These are phyloP conservation scores for Magallana ariakensis DNA, from an alignment of 1,140 invertebrate genomes.

Conservation along the genomic window DNA sequence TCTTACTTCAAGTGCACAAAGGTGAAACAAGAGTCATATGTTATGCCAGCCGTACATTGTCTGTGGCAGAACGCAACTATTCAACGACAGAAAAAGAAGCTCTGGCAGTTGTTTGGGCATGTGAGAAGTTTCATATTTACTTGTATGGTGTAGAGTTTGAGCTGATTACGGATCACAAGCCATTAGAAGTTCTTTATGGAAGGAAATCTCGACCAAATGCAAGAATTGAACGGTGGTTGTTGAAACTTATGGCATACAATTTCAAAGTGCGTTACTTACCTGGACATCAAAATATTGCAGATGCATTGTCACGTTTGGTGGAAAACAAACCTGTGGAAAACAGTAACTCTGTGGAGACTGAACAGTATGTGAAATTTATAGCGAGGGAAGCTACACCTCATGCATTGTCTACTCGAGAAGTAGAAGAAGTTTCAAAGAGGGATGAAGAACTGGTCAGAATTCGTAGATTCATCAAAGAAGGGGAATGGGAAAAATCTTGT, in stretches of 20 bases:
- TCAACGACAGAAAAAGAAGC: slow-evolving; percentile 79
- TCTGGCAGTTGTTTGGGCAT: slow-evolving; percentile 77
- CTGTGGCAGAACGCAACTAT: slow-evolving; percentile 68
- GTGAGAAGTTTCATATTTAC: slow-evolving; percentile 78
- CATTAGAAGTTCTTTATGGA: slow-evolving; percentile 55
- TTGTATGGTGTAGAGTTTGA: slow-evolving; percentile 76
- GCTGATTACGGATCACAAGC: slow-evolving; percentile 77
- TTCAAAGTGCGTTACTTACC: slow-evolving; percentile 56
- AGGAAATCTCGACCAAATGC: slow-evolving; percentile 57
- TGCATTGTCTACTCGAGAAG: slow-evolving; percentile 49
- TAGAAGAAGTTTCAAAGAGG: background rate
- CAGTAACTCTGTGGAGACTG: background rate
- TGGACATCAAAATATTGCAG: slow-evolving; percentile 60
- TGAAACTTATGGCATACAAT: slow-evolving; percentile 61
- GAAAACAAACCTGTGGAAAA: background rate
- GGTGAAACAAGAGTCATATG: slow-evolving; percentile 57
- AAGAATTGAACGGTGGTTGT: slow-evolving; percentile 64
- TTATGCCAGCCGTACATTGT: too few species aligned
- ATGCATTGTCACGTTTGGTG: slow-evolving; percentile 58
- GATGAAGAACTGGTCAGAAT: slow-evolving; percentile 14
- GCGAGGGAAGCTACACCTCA: slow-evolving; percentile 39
- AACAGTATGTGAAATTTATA: slow-evolving; percentile 39
- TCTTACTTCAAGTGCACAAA: slow-evolving; percentile 60
- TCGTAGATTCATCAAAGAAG: background rate
- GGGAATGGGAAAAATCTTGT: slow-evolving; percentile 33